phyloP scores from a whole-genome alignment of 1,140 invertebrate species.

The Listronotus oregonensis region DNA sequence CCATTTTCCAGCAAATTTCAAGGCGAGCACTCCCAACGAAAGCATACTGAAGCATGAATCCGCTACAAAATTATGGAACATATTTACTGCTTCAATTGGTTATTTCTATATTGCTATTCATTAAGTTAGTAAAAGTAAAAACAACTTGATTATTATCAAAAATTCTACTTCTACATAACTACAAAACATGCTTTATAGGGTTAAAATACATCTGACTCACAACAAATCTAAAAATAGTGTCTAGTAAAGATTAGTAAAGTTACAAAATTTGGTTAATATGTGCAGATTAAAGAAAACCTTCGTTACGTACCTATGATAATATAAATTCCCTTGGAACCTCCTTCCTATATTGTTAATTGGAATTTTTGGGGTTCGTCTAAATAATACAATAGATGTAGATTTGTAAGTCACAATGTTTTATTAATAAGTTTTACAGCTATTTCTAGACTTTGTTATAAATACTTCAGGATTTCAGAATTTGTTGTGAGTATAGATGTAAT shows the following conservation, averaged over 20 bases:
- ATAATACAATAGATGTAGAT: conserved; percentile 36
- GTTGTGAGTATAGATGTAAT: conserved; percentile 57
- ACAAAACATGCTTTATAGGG: conserved; percentile 41
- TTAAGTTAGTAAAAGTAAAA: too few species aligned
- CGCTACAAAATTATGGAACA: too few species aligned
- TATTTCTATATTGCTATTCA: too few species aligned
- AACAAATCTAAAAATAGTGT: conserved; percentile 52
- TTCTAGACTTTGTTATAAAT: conserved; percentile 46
- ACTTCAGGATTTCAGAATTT: conserved; percentile 47
- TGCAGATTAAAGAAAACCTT: conserved; percentile 38
- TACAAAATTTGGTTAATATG: conserved; percentile 35
- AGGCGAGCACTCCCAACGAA: too few species aligned
- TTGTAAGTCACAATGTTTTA: conserved; percentile 47
- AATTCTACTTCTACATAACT: conserved; percentile 18
- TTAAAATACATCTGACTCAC: conserved; percentile 53
- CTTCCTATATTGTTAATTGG: conserved; percentile 9
- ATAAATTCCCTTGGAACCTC: conserved; percentile 30
- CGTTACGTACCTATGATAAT: conserved; percentile 47
- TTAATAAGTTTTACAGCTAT: conserved; percentile 49
- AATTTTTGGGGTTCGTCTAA: conserved; percentile 16
- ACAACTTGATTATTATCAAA: background rate
- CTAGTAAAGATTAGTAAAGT: conserved; percentile 44
- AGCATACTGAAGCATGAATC: too few species aligned
- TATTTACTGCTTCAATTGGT: too few species aligned
- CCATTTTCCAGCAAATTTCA: too few species aligned